These are phyloP conservation scores for Quadroppia sp. DNA, from an alignment of 2,888 invertebrate species.

Conservation along the genomic window DNA sequence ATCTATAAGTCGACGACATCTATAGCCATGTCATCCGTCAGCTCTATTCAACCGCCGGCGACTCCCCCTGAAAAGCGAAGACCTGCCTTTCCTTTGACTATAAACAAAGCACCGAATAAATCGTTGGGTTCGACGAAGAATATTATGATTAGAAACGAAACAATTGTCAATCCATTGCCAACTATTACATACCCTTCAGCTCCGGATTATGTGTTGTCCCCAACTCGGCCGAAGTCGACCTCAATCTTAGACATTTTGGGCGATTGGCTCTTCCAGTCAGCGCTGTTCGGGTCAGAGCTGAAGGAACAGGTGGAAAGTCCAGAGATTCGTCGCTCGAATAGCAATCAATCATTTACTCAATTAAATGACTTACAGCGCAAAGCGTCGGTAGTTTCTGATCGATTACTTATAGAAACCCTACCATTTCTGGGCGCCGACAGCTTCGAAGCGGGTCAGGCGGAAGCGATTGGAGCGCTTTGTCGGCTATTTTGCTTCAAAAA, in stretches of 20 bases:
- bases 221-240: conserved; percentile 78
- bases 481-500: conserved; percentile 93
- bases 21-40: neutral
- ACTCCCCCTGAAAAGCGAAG: conserved; percentile 40
- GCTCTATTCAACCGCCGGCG: conserved; percentile 2
- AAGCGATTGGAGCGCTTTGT: conserved; percentile 90
- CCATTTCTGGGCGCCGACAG: conserved; percentile 45
- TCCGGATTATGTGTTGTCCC: conserved; percentile 49
- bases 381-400: conserved; percentile 32
- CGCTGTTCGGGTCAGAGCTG: conserved; percentile 66
- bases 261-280: conserved; percentile 93
- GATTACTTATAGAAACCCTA: conserved; percentile 11
- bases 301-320: neutral
- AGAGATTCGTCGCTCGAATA: conserved; percentile 21
- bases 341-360: conserved; percentile 10
- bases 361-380: conserved; percentile 28
- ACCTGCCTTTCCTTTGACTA: conserved; percentile 21
- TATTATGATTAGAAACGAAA: neutral
- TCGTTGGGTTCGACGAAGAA: neutral
- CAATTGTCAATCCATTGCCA: conserved; percentile 53
- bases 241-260: conserved; percentile 93
- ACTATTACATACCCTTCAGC: conserved; percentile 52
- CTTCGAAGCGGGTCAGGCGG: conserved; percentile 71
- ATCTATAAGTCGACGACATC: conserved; percentile 35
- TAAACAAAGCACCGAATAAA: conserved; percentile 30